Base-by-base conservation (phyloP, 2,888 invertebrate genomes). In the Mesorhabditis spiculigera region DNA sequence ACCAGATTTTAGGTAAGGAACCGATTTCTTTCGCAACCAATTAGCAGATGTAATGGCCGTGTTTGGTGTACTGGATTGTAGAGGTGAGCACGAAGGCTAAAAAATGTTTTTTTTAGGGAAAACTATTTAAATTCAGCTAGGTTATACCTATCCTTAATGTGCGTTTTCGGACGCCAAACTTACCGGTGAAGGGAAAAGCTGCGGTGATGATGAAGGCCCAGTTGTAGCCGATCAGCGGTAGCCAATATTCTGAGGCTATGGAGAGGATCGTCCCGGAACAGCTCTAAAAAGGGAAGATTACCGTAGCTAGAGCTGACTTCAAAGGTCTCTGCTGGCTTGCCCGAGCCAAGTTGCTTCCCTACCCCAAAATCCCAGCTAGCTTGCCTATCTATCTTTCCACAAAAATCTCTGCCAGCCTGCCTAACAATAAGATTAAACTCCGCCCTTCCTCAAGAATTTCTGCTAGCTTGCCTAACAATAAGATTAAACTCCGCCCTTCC, bases 141-240 rank as follows among this genome's bases (percentile, higher is more conserved):
- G n/a, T n/a, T n/a, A n/a, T n/a, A n/a, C n/a, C n/a, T n/a, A n/a
- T n/a, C n/a, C n/a, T n/a, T n/a, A n/a, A n/a, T n/a, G n/a, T n/a
- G n/a, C n/a, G n/a, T n/a, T n/a, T n/a, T n/a, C n/a, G n/a, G n/a
- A 5, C 4, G 5, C 5, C 4, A 16, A 6, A 50, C 63, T 44
- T 45, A 81, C 81, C 78, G 42, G 74, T 72, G 62, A 84, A 83
- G 10, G 84, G 84, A 65, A 84, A 84, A n/a, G 73, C 68, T 8
- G 84, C 78, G 5, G 83, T 79, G 45, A 82, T 70, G 16, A 85
- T 75, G 75, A 84, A 84, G 4, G 80, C 69, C 75, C 81, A 85
- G 13, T 75, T 81, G 71, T 85, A 84, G 61, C 84, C 84, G 65
- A 84, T 77, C 8, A 64, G 41, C 63, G 78, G 73, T 44, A 85